Evolutionary conservation across 2,797 vertebrate genomes (phyloP), one percentile per base, ranked within the genome.

Genomic region (Gallinago solitaria): DNA sequence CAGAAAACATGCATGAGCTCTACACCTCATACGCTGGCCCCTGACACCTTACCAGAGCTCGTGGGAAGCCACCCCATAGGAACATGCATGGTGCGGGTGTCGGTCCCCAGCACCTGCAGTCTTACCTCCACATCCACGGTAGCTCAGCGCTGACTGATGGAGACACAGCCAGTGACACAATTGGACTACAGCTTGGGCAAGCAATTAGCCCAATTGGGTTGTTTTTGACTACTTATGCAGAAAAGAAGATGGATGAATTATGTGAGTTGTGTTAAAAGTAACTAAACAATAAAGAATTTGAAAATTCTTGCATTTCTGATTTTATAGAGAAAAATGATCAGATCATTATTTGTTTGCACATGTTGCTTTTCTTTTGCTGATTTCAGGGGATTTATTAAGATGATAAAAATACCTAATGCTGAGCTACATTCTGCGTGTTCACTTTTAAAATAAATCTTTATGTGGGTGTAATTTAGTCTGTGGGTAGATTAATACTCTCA

Each of bases 361-460:
- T 16, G 16, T 54, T 69, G 69, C 57, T 86, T 89, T 83, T 70
- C 41, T 70, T 53, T 39, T 69, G 48, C 54, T 73, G 54, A 48
- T 80, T 89, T 92, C 74, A 54, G n/a, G 27, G 53, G 8, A 23
- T 89, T 91, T 73, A 80, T 91, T 68, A 83, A 69, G 50, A 76
- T 12, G 30, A 92, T 71, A 89, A 87, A 95, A 93, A 64, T 67
- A 82, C 47, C 73, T 95, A 78, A 81, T 84, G 68, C 86, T 87
- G 67, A 91, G 51, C 63, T 69, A 33, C 51, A 30, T 51, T 79
- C 50, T 82, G 50, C 28, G 27, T 43, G 57, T 19, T 95, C 41
- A n/a, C 32, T 86, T 86, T 83, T 61, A 90, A 87, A 92, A 89
- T 74, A 89, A 80, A 57, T 65, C 84, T 91, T 74, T 75, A 18